These are phyloP conservation scores for Mermis nigrescens DNA, from an alignment of 2,888 invertebrate genomes.

Conservation along the genomic window DNA sequence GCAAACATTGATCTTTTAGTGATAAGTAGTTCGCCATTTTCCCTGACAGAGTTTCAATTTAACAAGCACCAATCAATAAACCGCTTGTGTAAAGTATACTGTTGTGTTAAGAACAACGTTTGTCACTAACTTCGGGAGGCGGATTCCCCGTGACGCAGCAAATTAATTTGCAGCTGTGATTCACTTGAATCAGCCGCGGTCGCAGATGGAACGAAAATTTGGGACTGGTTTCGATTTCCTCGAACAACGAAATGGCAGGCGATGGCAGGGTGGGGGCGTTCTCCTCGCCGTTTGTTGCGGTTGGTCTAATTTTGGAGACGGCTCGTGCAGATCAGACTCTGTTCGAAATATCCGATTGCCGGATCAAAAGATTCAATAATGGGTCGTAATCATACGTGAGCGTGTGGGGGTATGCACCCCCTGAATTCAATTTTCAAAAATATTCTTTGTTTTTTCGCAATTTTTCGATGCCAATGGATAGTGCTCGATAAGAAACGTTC, in stretches of 20 bases:
- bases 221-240: slow-evolving; percentile 76
- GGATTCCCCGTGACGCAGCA: slow-evolving; percentile 62
- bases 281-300: too few species aligned
- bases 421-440: too few species aligned
- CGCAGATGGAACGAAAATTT: slow-evolving; percentile 93
- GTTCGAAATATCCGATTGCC: too few species aligned
- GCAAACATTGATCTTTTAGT: not conserved
- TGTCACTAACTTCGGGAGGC: slow-evolving; percentile 1
- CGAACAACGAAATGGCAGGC: slow-evolving; percentile 47
- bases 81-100: not conserved
- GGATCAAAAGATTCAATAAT: too few species aligned
- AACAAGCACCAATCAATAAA: not conserved
- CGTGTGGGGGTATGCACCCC: too few species aligned
- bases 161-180: slow-evolving; percentile 77
- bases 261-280: not conserved
- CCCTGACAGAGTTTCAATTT: not conserved
- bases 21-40: not conserved
- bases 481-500: too few species aligned
- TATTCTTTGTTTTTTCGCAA: too few species aligned
- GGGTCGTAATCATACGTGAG: too few species aligned
- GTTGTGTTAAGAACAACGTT: too few species aligned
- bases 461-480: too few species aligned
- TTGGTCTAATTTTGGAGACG: not conserved
- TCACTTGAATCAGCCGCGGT: slow-evolving; percentile 88
- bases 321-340: not conserved